Conservation (phyloP, 2,797 vertebrate species). For the Platalea minor region DNA sequence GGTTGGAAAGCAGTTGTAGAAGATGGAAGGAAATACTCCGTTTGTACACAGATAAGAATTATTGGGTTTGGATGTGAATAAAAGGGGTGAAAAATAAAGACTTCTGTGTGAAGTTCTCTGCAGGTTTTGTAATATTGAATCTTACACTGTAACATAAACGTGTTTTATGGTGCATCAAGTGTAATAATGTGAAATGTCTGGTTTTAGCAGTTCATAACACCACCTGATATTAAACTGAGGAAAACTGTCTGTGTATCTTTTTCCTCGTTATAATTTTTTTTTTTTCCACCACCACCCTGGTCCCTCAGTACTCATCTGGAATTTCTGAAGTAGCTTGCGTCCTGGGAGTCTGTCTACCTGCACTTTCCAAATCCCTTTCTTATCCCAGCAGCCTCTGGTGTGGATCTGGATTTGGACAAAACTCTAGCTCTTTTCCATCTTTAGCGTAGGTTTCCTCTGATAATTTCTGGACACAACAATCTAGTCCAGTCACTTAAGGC, state of each 20-base stretch:
- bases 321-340: background rate
- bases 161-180: conserved; percentile 51
- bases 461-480: background rate
- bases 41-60: conserved; percentile 13
- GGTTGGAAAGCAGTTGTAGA: conserved; percentile 23
- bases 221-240: conserved; percentile 65
- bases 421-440: background rate
- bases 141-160: conserved; percentile 63
- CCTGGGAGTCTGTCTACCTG: background rate
- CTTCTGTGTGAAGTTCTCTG: conserved; percentile 39
- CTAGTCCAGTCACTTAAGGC: background rate
- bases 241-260: background rate
- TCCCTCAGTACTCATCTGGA: background rate
- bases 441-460: background rate
- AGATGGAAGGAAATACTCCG: background rate
- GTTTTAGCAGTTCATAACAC: conserved; percentile 59
- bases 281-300: background rate
- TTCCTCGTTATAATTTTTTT: background rate
- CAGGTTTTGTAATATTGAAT: conserved; percentile 58
- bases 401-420: background rate
- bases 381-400: background rate
- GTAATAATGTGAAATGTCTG: conserved; percentile 72
- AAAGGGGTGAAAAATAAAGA: background rate
- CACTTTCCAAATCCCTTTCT: background rate
- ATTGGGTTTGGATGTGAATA: conserved; percentile 1